A percentile compares a stretch with the other conserved stretches of the same genome.
Conservation (phyloP, 2,797 vertebrate genomes). For the Cuniculus paca region DNA sequence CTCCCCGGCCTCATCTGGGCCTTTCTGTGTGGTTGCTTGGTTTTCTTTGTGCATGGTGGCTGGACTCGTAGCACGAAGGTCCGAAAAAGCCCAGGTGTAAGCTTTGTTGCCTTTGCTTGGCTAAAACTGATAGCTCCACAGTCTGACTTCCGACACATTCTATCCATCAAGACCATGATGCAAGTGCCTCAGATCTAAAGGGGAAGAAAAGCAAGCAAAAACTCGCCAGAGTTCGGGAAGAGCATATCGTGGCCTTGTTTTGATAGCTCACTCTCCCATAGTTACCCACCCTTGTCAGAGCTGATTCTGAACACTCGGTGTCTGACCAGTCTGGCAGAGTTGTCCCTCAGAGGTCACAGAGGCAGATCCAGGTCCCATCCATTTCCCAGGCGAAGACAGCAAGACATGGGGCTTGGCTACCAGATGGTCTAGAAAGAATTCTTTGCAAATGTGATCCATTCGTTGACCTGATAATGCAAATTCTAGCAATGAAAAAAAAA, state of each 20-base stretch:
- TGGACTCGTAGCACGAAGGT: background rate
- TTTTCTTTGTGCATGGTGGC: too few species aligned
- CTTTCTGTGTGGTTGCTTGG: background rate
- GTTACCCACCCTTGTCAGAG: background rate
- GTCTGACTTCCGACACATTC: too few species aligned
- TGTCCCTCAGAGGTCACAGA: background rate
- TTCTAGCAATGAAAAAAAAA: background rate
- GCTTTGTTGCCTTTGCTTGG: too few species aligned
- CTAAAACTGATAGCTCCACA: background rate
- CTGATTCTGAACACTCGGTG: accelerated
- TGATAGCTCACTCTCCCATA: too few species aligned
- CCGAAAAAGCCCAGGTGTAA: too few species aligned
- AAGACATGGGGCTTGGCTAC: accelerated
- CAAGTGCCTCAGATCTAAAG: background rate
- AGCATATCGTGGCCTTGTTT: too few species aligned
- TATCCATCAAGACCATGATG: too few species aligned
- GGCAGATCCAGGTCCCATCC: background rate
- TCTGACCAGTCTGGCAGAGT: accelerated
- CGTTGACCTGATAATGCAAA: background rate
- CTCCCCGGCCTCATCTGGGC: background rate
- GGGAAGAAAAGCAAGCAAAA: background rate
- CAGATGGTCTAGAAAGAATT: background rate
- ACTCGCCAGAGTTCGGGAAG: background rate
- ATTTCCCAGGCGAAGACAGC: background rate
- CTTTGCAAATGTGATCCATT: background rate